A percentile compares a stretch with the other conserved stretches of the same genome.
These are phyloP conservation scores for Paedocypris micromegethes DNA, from an alignment of 2,797 vertebrate genomes.

Conservation along the genomic window DNA sequence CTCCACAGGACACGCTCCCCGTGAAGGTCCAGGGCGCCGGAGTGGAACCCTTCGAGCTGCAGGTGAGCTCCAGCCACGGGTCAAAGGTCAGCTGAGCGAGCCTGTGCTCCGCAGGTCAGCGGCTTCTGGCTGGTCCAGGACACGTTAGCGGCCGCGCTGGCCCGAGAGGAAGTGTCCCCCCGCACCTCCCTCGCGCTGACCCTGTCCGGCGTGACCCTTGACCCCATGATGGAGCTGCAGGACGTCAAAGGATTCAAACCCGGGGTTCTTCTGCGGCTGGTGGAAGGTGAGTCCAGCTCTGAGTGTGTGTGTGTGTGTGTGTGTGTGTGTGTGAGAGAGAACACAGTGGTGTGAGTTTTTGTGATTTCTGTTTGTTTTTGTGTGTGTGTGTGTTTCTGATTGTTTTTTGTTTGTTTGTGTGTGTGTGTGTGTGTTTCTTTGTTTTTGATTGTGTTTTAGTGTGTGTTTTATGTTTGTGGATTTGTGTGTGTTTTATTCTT, in stretches of 20 bases:
- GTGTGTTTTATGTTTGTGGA: too few species aligned
- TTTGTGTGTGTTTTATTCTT: too few species aligned
- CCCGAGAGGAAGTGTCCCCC: constrained; percentile 66
- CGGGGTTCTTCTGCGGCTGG: constrained; percentile 64
- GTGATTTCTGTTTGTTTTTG: too few species aligned
- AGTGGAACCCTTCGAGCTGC: constrained; percentile 72
- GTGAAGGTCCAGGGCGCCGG: constrained; percentile 77
- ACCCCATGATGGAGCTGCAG: constrained; percentile 64
- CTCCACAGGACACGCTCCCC: constrained; percentile 55
- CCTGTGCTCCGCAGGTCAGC: constrained; percentile 59
- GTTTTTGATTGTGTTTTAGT: too few species aligned
- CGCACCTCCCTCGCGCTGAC: constrained; percentile 65
- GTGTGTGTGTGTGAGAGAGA: too few species aligned
- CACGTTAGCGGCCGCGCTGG: constrained; percentile 58
- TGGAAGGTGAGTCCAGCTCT: constrained; percentile 62
- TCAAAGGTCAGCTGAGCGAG: background rate
- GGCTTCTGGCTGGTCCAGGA: constrained; percentile 76
- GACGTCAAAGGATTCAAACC: constrained; percentile 67
- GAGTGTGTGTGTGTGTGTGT: too few species aligned
- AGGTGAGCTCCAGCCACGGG: constrained; percentile 56
- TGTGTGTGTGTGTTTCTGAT: too few species aligned
- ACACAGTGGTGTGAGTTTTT: too few species aligned
- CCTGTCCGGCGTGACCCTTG: constrained; percentile 60
- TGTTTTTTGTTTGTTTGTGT: too few species aligned
- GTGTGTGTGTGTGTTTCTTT: too few species aligned